These are phyloP conservation scores for Eptatretus burgeri DNA, from an alignment of 2,113 vertebrate species.

Conservation along the genomic window DNA sequence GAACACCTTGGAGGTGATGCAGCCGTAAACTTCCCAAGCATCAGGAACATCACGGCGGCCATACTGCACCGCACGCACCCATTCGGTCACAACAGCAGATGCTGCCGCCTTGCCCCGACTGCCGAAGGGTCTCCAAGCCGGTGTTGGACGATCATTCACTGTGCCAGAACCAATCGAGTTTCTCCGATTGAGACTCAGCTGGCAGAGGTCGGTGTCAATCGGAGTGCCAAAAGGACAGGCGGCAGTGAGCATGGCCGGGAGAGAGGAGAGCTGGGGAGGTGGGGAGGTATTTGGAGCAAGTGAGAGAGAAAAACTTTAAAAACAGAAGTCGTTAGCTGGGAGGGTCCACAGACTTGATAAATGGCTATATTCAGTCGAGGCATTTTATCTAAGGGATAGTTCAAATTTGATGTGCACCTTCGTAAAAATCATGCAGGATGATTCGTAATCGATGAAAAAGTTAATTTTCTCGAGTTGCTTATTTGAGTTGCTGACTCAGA, in stretches of 20 bases:
- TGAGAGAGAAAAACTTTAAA: too few species aligned
- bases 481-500: too few species aligned
- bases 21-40: constrained; percentile 53
- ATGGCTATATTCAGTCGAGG: too few species aligned
- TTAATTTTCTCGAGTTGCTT: too few species aligned
- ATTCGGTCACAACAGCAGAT: constrained; percentile 35
- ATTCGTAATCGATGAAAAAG: too few species aligned
- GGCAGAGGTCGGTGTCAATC: constrained; percentile 25
- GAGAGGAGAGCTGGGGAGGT: constrained; percentile 25
- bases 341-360: too few species aligned
- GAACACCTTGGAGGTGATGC: constrained; percentile 58
- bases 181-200: constrained; percentile 17
- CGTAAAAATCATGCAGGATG: too few species aligned
- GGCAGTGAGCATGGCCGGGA: constrained; percentile 34
- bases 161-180: constrained; percentile 10
- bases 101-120: constrained; percentile 52
- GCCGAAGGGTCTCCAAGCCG: constrained; percentile 38
- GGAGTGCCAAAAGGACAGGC: constrained; percentile 53
- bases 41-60: constrained; percentile 34
- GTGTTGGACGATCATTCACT: constrained; percentile 28
- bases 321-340: too few species aligned
- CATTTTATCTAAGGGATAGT: too few species aligned
- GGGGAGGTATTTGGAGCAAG: too few species aligned
- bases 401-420: too few species aligned
- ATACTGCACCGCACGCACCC: constrained; percentile 59